These are phyloP conservation scores for Littorina saxatilis DNA, from an alignment of 1,140 invertebrate genomes.

Conservation along the genomic window DNA sequence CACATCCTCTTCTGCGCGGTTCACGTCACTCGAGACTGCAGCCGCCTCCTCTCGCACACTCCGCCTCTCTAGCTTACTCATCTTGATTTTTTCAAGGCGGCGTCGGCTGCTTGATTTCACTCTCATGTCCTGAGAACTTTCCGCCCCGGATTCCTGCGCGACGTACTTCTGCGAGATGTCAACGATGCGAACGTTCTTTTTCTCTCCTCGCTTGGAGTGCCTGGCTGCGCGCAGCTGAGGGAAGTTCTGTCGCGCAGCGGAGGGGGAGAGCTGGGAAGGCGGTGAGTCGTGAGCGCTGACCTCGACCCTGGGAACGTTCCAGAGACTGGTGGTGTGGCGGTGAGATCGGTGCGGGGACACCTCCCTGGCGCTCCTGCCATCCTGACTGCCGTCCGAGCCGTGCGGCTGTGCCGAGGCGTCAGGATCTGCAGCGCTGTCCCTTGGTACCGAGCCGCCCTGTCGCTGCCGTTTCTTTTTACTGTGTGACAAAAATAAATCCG, in stretches of 20 bases:
- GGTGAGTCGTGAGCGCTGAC: neutral
- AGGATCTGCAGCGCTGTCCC: neutral
- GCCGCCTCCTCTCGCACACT: no score
- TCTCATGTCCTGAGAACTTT: no score
- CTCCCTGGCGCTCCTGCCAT: neutral
- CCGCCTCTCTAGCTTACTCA: no score
- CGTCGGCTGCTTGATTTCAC: no score
- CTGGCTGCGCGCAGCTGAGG: neutral
- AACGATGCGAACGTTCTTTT: slow-evolving; percentile 10
- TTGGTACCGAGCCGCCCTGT: neutral
- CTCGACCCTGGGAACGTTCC: slow-evolving; percentile 6
- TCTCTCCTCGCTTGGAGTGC: neutral
- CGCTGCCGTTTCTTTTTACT: slow-evolving; percentile 21
- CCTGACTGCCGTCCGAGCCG: neutral
- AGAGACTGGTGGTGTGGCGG: slow-evolving; percentile 16
- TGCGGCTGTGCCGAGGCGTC: neutral
- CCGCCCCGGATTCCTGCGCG: no score
- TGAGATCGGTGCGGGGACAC: neutral
- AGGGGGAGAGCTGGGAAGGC: neutral
- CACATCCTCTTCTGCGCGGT: no score
- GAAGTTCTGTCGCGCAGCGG: neutral
- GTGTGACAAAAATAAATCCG: no score
- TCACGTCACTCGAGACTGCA: no score
- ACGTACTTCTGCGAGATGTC: neutral
- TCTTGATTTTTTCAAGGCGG: no score